Evolutionary conservation across 2,888 invertebrate species (phyloP).

Genomic region (Apamea epomidion): DNA sequence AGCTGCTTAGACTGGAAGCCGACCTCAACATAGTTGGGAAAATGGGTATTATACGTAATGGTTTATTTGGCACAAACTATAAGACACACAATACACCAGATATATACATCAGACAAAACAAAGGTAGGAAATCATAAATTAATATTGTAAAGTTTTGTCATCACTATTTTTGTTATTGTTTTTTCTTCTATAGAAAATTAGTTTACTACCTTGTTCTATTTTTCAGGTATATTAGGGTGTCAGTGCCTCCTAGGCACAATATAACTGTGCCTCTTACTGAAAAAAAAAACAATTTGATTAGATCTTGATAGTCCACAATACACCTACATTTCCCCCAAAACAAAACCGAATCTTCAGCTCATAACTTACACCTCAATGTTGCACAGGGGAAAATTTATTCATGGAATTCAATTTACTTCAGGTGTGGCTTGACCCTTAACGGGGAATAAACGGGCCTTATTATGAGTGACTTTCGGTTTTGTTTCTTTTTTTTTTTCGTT

Average conservation of each 20-base stretch:
- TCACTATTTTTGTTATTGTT: background rate
- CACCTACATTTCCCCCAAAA: conserved; percentile 2
- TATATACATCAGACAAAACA: too few species aligned
- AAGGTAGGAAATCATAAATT: background rate
- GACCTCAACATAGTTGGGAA: background rate
- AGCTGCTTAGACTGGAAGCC: background rate
- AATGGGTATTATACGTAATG: too few species aligned
- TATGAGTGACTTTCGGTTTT: conserved; percentile 82
- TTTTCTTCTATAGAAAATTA: background rate
- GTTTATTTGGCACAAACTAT: too few species aligned
- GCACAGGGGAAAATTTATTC: conserved; percentile 83
- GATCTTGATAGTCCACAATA: background rate
- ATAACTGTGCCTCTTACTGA: background rate
- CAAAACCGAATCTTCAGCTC: conserved; percentile 38
- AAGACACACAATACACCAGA: too few species aligned
- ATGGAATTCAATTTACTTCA: conserved; percentile 88
- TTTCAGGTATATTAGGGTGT: background rate
- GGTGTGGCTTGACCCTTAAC: conserved; percentile 88
- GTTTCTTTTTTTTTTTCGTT: conserved; percentile 75
- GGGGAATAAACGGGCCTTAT: conserved; percentile 85
- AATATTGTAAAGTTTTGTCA: background rate
- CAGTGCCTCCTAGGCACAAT: background rate
- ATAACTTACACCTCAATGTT: conserved; percentile 65
- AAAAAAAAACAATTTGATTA: background rate
- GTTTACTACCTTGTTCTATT: background rate